A percentile compares a stretch with the other conserved stretches of the same genome.
Conservation (phyloP, 2,113 vertebrate species). For the Pachypanchax playfairii region DNA sequence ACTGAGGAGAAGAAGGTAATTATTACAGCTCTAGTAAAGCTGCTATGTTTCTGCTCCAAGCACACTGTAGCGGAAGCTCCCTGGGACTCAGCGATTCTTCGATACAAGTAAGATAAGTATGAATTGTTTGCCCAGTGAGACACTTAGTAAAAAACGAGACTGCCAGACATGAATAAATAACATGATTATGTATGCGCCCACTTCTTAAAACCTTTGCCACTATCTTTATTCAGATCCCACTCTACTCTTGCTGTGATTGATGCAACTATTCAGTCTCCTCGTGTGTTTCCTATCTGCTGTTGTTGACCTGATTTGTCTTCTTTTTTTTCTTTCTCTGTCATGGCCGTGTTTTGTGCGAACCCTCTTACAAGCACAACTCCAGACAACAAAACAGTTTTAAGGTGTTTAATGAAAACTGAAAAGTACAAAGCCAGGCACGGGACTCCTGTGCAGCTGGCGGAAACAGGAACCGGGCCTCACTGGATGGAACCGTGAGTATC, state of each 20-base stretch:
- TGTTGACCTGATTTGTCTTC: constrained; percentile 10
- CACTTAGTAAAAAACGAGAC: constrained; percentile 36
- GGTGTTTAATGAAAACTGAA: too few relatives aligned
- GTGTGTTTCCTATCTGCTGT: constrained; percentile 24
- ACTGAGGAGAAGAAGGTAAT: constrained; percentile 43
- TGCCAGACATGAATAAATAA: constrained; percentile 62
- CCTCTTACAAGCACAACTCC: too few relatives aligned
- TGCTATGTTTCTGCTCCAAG: constrained; percentile 29
- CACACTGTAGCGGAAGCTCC: constrained; percentile 31
- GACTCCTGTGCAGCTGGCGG: too few relatives aligned
- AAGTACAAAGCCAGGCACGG: too few relatives aligned
- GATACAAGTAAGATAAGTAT: constrained; percentile 47
- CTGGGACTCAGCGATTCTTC: constrained; percentile 44
- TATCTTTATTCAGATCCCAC: constrained; percentile 36
- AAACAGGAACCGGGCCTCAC: too few relatives aligned
- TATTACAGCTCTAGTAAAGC: constrained; percentile 39
- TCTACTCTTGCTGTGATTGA: constrained; percentile 27
- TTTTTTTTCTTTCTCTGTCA: too few relatives aligned
- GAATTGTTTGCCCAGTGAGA: constrained; percentile 46
- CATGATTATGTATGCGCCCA: constrained; percentile 30
- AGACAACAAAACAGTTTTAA: too few relatives aligned
- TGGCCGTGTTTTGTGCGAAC: too few relatives aligned
- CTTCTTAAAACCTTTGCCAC: constrained; percentile 41
- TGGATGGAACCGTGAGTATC: too few relatives aligned
- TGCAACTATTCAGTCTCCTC: constrained; percentile 19